phyloP scores from a whole-genome alignment of 2,113 vertebrate genomes.

The Pseudolaguvia tuberculata region DNA sequence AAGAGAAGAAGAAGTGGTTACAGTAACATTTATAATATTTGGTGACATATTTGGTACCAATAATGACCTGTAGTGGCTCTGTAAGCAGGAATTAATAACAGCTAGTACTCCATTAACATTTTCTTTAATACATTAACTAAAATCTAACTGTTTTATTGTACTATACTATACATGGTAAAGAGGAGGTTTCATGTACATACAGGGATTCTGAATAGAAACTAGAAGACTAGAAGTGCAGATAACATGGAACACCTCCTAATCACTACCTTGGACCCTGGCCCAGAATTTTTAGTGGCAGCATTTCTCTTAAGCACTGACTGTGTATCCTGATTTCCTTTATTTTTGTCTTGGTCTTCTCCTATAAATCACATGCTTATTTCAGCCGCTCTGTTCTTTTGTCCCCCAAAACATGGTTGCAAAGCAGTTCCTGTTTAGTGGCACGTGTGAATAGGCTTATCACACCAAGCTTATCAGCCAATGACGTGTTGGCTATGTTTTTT shows the following conservation, averaged over 20 bases:
- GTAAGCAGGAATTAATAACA: too few relatives aligned
- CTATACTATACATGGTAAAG: not conserved
- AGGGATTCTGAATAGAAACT: not conserved
- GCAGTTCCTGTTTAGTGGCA: conserved; percentile 36
- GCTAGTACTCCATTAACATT: too few relatives aligned
- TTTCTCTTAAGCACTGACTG: not conserved
- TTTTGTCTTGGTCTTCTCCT: conserved; percentile 25
- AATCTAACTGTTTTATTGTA: not conserved
- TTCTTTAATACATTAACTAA: too few relatives aligned
- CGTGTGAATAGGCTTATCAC: conserved; percentile 42
- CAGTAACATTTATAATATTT: not conserved
- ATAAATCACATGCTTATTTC: conserved; percentile 25
- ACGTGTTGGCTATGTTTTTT: conserved; percentile 22
- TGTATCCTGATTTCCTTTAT: conserved; percentile 9
- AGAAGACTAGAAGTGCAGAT: not conserved
- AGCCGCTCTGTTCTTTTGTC: conserved; percentile 18
- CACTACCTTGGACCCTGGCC: not conserved
- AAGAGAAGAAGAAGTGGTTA: too few relatives aligned
- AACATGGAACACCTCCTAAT: not conserved
- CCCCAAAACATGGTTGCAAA: conserved; percentile 30
- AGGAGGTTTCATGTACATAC: not conserved
- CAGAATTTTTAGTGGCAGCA: not conserved
- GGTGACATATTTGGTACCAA: too few relatives aligned
- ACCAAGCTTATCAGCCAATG: conserved; percentile 35
- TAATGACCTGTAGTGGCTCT: too few relatives aligned